Evolutionary conservation across 2,797 vertebrate species (phyloP).

Genomic region (Eulemur mongoz): DNA sequence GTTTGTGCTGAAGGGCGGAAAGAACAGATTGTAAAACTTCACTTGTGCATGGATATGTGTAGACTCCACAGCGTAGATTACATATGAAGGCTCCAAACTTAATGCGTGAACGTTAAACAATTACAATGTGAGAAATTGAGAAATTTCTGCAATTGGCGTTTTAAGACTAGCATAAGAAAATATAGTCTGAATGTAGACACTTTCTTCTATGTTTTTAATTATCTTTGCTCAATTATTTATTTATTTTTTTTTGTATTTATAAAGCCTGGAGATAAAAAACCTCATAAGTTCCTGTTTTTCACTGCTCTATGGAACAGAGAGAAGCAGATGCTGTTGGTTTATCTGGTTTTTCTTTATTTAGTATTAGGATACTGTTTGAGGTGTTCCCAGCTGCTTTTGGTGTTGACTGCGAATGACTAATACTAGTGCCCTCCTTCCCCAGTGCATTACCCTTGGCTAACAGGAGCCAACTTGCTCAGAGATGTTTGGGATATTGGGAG

Average conservation of each 20-base stretch:
- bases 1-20: not conserved
- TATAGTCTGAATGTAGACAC: not conserved
- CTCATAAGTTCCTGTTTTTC: not conserved
- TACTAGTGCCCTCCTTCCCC: not conserved
- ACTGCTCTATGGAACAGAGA: not conserved
- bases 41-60: not conserved
- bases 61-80: not conserved
- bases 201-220: not conserved
- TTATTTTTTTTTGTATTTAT: not conserved
- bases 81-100: not conserved
- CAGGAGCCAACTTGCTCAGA: not conserved
- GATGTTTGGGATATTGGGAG: not conserved
- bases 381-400: not conserved
- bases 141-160: not conserved
- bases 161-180: not conserved
- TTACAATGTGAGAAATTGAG: not conserved
- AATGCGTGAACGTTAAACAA: not conserved
- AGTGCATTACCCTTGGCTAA: not conserved
- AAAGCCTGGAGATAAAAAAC: not conserved
- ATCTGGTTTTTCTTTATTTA: not conserved
- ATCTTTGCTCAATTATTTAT: not conserved
- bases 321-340: not conserved
- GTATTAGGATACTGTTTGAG: not conserved
- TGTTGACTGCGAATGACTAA: not conserved
- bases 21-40: not conserved